Conservation (phyloP, 2,797 vertebrate genomes). For the Fringilla coelebs region DNA sequence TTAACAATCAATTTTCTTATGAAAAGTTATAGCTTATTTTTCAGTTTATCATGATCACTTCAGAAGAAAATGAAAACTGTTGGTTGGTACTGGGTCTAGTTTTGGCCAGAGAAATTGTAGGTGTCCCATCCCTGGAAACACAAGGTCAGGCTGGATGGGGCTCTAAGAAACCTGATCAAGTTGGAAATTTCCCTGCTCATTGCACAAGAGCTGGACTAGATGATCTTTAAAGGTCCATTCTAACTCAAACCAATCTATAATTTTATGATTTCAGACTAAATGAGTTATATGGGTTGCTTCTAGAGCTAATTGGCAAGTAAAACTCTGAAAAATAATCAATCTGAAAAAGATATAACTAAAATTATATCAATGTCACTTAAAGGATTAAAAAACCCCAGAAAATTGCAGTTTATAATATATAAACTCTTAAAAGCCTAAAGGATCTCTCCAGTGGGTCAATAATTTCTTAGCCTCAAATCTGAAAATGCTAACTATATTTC, state of each 20-base stretch:
- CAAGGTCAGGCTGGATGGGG: neutral
- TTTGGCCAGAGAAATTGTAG: neutral
- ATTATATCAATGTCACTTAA: neutral
- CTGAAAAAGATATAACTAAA: neutral
- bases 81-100: neutral
- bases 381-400: neutral
- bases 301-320: neutral
- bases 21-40: neutral
- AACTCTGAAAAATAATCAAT: neutral
- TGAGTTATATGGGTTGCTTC: neutral
- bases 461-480: neutral
- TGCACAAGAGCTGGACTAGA: neutral
- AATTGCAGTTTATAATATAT: neutral
- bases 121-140: neutral
- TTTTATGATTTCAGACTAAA: neutral
- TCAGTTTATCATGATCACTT: neutral
- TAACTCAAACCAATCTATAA: neutral
- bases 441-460: neutral
- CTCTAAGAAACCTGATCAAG: neutral
- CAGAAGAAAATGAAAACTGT: neutral
- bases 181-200: neutral
- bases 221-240: neutral
- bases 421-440: neutral
- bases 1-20: neutral
- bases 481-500: neutral